Conservation (phyloP, 2,888 invertebrate genomes). For the Apotomis capreana region DNA sequence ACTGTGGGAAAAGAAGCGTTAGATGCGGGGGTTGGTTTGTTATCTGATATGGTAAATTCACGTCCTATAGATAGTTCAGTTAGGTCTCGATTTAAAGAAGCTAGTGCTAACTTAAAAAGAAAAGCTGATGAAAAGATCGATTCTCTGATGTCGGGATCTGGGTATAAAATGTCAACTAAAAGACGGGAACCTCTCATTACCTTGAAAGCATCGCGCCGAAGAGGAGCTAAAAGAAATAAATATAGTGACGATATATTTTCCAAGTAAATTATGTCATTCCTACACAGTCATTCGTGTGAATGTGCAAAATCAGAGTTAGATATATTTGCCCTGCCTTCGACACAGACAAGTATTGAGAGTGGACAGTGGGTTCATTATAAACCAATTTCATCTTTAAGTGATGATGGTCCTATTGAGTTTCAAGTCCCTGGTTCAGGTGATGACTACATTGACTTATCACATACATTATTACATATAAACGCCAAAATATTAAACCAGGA, state of each 20-base stretch:
- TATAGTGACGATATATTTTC: conserved; percentile 41
- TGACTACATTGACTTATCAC: conserved; percentile 51
- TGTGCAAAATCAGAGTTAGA: conserved; percentile 50
- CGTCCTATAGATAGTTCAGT: conserved; percentile 41
- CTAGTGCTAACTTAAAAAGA: conserved; percentile 46
- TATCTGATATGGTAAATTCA: conserved; percentile 46
- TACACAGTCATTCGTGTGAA: conserved; percentile 50
- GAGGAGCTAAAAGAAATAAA: too few relatives aligned
- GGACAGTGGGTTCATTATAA: conserved; percentile 49
- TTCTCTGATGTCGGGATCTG: conserved; percentile 46
- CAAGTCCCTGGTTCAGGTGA: conserved; percentile 51
- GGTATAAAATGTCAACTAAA: conserved; percentile 43
- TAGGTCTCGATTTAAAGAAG: conserved; percentile 41
- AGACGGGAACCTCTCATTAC: conserved; percentile 9
- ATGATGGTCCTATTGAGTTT: conserved; percentile 52
- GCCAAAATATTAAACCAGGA: conserved; percentile 48
- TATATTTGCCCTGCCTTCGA: conserved; percentile 45
- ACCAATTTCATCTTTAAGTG: conserved; percentile 50
- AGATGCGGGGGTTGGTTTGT: conserved; percentile 47
- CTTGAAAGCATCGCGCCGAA: not conserved
- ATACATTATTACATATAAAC: conserved; percentile 48
- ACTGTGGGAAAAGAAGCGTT: conserved; percentile 48
- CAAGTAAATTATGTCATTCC: conserved; percentile 46
- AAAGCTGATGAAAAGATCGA: conserved; percentile 46
- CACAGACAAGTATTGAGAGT: too few relatives aligned